Evolutionary conservation across 1,140 invertebrate genomes (phyloP).

Genomic region (Drosophila serrata): DNA sequence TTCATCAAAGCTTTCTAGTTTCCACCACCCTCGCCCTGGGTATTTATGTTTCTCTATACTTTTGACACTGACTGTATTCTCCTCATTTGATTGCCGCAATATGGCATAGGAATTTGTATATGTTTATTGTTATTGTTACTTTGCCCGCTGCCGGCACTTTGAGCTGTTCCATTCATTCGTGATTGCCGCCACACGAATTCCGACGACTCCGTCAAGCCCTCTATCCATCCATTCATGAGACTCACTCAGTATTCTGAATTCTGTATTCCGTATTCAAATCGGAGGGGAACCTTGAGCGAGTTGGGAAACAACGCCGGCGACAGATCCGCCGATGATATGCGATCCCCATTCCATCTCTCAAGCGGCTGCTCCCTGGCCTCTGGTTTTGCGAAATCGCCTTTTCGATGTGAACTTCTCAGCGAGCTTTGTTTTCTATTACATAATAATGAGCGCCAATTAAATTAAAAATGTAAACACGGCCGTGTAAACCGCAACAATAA

Average conservation of each 20-base stretch:
- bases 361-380: conserved; percentile 11
- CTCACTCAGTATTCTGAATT: conserved; percentile 40
- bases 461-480: conserved; percentile 35
- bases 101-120: conserved; percentile 62
- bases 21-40: background rate
- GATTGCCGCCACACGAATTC: conserved; percentile 36
- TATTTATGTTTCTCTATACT: conserved; percentile 16
- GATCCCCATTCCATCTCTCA: background rate
- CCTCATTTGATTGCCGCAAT: conserved; percentile 35
- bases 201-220: conserved; percentile 36
- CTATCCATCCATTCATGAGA: conserved; percentile 45
- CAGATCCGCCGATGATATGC: conserved; percentile 43
- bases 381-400: conserved; percentile 28
- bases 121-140: conserved; percentile 58
- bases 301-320: conserved; percentile 41
- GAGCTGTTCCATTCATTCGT: conserved; percentile 45
- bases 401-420: conserved; percentile 21
- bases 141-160: conserved; percentile 28
- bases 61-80: conserved; percentile 22
- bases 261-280: conserved; percentile 57
- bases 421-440: conserved; percentile 51
- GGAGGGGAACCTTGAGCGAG: conserved; percentile 41
- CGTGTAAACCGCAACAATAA: conserved; percentile 43
- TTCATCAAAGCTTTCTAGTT: background rate
- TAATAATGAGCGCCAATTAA: conserved; percentile 48